Evolutionary conservation across 2,797 vertebrate genomes (phyloP), one percentile per base, ranked within the genome.

Genomic region (Euthynnus affinis): DNA sequence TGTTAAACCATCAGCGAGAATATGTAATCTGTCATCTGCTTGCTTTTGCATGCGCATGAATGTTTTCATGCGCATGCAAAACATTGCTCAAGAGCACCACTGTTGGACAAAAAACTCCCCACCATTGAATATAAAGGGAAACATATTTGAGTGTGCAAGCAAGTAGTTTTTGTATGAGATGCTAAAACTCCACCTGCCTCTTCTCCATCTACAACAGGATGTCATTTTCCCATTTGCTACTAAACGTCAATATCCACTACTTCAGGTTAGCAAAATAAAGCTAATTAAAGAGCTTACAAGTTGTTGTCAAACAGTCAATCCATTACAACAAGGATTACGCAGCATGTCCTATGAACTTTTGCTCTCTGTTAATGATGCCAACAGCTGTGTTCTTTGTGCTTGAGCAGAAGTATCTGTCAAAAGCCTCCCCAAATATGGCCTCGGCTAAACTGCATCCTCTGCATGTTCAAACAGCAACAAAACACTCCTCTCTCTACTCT

Each of bases 391-490:
- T 61, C 61, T 74, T 65, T 52, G 70, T 71, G 78, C 68, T 57
- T 49, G 40, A 65, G 59, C 42, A 57, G 61, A 32, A 66, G 51
- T 52, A 46, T 46, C 59, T 72, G 48, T 71, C 51, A 52, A 53
- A 67, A 63, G 8, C 75, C 20, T 71, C 37, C 46, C 25, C 27
- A 8, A 46, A 55, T 20, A 23, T 32, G 53, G 48, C 25, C 66
- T 58, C 62, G 14, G 55, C 29, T 5, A 70, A 25, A 74, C 60
- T 77, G 82, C 74, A 56, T 65, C 59, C n/a, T 84, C 82, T 77
- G 74, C 60, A 61, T 20, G 58, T 76, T 76, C 9, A 51, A 37
- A 65, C 32, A 37, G 59, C 17, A 29, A 46, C 63, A 70, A 55
- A 37, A 52, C 60, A 65, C 49, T 42, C 29, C 25, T 72, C 13